Conservation (phyloP, 2,113 vertebrate genomes). For the Narcine bancroftii region DNA sequence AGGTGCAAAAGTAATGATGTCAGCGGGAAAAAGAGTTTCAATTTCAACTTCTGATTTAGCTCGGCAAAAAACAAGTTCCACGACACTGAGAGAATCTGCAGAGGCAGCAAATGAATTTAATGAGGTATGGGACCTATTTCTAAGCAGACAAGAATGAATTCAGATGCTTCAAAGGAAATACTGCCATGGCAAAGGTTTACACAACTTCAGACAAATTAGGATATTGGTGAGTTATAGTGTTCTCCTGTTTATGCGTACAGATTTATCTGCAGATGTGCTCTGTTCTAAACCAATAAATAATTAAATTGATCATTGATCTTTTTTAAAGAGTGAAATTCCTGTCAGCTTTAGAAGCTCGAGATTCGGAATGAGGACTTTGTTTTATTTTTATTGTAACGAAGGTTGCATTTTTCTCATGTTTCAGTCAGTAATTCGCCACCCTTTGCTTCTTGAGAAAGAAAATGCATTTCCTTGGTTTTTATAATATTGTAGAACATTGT, state of each 20-base stretch:
- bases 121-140: neutral
- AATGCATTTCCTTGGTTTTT: too few relatives aligned
- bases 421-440: too few relatives aligned
- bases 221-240: neutral
- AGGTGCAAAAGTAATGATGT: neutral
- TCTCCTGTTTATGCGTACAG: neutral
- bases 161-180: neutral
- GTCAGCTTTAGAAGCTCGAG: too few relatives aligned
- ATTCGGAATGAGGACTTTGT: too few relatives aligned
- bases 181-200: neutral
- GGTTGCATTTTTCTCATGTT: too few relatives aligned
- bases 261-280: neutral
- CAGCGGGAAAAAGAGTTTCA: neutral
- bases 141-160: neutral
- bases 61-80: neutral
- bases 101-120: conserved; percentile 17
- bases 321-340: neutral
- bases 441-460: too few relatives aligned
- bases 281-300: neutral
- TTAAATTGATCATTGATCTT: neutral
- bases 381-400: too few relatives aligned
- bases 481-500: too few relatives aligned
- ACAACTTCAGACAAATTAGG: conserved; percentile 4
- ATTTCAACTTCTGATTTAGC: neutral
- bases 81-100: neutral